These are phyloP conservation scores for Melinopterus prodromus DNA, from an alignment of 2,888 invertebrate species.

Conservation along the genomic window DNA sequence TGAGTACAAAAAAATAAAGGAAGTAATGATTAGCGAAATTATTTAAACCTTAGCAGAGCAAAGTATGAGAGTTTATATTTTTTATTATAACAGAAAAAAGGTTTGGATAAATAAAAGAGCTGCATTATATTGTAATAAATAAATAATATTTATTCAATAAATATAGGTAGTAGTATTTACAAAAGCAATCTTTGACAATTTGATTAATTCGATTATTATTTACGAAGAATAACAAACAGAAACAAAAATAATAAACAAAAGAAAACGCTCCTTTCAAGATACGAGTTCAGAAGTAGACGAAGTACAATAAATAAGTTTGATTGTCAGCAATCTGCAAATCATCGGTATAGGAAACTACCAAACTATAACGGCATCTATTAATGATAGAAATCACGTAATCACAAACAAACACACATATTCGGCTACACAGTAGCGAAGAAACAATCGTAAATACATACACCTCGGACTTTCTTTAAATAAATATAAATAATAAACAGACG, in stretches of 20 bases:
- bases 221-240: constrained; percentile 4
- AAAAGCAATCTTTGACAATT: constrained; percentile 4
- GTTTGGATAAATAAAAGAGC: neutral
- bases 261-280: neutral
- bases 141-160: constrained; percentile 4
- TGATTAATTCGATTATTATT: neutral
- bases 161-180: neutral
- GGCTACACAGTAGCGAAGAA: neutral
- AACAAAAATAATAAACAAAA: neutral
- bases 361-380: neutral
- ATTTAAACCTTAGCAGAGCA: neutral
- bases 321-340: neutral
- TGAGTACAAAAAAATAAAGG: neutral
- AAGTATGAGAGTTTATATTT: no score
- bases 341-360: neutral
- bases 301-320: constrained; percentile 4
- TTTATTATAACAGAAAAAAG: neutral
- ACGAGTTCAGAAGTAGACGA: no score
- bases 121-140: neutral
- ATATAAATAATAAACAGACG: neutral
- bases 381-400: neutral
- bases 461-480: neutral
- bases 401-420: neutral
- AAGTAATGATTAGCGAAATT: neutral
- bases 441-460: neutral